phyloP scores from a whole-genome alignment of 2,797 vertebrate genomes.

The Tachyglossus aculeatus region DNA sequence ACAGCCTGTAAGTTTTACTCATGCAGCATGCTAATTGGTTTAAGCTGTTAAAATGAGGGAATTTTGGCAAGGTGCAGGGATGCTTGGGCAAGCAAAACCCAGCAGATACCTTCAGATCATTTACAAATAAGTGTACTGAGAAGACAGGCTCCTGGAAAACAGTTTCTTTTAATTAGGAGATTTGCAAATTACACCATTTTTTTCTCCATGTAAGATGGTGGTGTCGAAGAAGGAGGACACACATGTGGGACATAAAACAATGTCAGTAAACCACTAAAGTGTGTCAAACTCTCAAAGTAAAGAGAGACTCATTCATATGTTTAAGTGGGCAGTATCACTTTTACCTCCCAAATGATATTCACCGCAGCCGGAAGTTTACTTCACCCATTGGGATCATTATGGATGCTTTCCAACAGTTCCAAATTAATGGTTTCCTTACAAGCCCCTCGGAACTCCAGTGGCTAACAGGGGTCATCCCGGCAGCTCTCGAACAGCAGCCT shows the following conservation, averaged over 20 bases:
- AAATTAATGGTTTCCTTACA: neutral
- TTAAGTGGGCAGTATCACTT: slow-evolving; percentile 3
- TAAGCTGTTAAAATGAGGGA: slow-evolving; percentile 34
- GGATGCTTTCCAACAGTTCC: slow-evolving; percentile 26
- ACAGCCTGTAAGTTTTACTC: slow-evolving; percentile 47
- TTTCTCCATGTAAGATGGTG: slow-evolving; percentile 64
- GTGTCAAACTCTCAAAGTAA: slow-evolving; percentile 25
- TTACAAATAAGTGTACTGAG: slow-evolving; percentile 30
- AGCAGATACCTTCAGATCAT: neutral
- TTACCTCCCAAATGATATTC: slow-evolving; percentile 28
- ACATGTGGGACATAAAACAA: slow-evolving; percentile 56
- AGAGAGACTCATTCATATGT: slow-evolving; percentile 29
- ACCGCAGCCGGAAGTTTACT: neutral
- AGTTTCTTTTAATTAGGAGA: slow-evolving; percentile 53
- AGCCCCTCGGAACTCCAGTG: too few species aligned
- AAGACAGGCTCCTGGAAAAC: slow-evolving; percentile 20
- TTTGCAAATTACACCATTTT: slow-evolving; percentile 51
- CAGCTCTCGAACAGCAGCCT: too few species aligned
- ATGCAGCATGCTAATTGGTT: slow-evolving; percentile 30
- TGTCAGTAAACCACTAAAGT: neutral
- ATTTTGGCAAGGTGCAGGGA: slow-evolving; percentile 36
- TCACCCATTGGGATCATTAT: slow-evolving; percentile 1
- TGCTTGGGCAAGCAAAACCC: slow-evolving; percentile 14
- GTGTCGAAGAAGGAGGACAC: slow-evolving; percentile 59
- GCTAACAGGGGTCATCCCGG: too few species aligned